Evolutionary conservation across 2,888 invertebrate genomes (phyloP).

Genomic region (Itoplectis maculator): DNA sequence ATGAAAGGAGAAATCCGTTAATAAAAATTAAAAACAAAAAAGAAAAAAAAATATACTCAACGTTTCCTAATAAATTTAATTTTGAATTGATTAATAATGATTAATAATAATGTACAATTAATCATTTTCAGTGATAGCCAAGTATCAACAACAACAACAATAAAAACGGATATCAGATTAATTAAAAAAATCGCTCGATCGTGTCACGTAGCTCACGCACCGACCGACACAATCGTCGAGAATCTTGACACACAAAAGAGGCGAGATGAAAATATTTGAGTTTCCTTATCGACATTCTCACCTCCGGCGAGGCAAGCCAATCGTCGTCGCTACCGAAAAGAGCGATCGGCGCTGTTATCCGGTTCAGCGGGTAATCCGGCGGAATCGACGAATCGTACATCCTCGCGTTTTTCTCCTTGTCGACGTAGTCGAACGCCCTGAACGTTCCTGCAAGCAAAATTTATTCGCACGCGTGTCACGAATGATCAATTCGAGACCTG

Average conservation of each 20-base stretch:
- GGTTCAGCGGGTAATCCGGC: slow-evolving; percentile 78
- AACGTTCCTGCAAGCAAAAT: slow-evolving; percentile 75
- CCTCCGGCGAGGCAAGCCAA: slow-evolving; percentile 77
- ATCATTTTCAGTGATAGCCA: neutral
- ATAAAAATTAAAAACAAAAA: neutral
- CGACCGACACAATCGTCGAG: neutral
- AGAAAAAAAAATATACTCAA: slow-evolving; percentile 21
- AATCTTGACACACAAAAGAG: neutral
- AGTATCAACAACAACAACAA: slow-evolving; percentile 14
- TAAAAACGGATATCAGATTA: neutral
- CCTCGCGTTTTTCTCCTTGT: slow-evolving; percentile 75
- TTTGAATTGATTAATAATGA: no score
- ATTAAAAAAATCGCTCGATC: neutral
- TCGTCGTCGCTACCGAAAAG: slow-evolving; percentile 80
- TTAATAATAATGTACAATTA: no score
- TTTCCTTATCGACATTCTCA: slow-evolving; percentile 61
- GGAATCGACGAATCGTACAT: slow-evolving; percentile 77
- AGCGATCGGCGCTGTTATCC: slow-evolving; percentile 78
- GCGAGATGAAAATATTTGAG: neutral
- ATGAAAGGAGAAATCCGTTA: no score
- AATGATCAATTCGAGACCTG: neutral
- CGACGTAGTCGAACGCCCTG: slow-evolving; percentile 78
- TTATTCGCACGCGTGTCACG: neutral
- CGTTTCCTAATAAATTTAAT: no score
- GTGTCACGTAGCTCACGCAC: neutral